A percentile compares a stretch with the other conserved stretches of the same genome.
These are phyloP conservation scores for Symphodus melops DNA, from an alignment of 2,113 vertebrate genomes.

Conservation along the genomic window DNA sequence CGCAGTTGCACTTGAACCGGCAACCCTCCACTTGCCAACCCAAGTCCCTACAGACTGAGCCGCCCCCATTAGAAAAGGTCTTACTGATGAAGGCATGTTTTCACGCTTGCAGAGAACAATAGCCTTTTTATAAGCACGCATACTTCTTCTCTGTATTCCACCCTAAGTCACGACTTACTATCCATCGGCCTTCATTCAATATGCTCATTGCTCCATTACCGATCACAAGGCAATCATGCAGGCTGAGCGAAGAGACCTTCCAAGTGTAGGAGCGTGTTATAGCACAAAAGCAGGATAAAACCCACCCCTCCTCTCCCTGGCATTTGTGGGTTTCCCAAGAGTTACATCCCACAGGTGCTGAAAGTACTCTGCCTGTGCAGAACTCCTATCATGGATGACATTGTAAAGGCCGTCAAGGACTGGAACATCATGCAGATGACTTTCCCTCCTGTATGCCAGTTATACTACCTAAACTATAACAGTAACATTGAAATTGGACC, in stretches of 20 bases:
- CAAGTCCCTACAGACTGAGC: too few species aligned
- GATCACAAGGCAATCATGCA: background rate
- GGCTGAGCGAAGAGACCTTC: constrained; percentile 11
- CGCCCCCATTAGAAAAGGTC: too few species aligned
- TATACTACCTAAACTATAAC: constrained; percentile 1
- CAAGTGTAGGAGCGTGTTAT: background rate
- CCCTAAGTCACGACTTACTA: background rate
- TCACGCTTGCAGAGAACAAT: too few species aligned
- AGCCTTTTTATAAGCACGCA: too few species aligned
- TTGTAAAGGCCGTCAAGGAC: constrained; percentile 2
- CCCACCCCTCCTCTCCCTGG: too few species aligned
- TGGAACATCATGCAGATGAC: constrained; percentile 15
- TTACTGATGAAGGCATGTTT: too few species aligned
- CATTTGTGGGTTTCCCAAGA: background rate
- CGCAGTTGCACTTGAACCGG: too few species aligned
- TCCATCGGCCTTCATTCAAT: background rate
- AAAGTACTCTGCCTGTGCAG: background rate
- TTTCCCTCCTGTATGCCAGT: constrained; percentile 4
- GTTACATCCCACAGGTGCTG: background rate
- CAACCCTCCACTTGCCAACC: too few species aligned
- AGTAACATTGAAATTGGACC: constrained; percentile 14
- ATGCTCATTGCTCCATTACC: background rate
- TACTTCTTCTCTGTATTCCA: background rate
- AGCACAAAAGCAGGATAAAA: background rate
- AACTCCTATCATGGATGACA: constrained; percentile 8